These are phyloP conservation scores for Ctenopoma kingsleyae DNA, from an alignment of 2,797 vertebrate genomes.

Conservation along the genomic window DNA sequence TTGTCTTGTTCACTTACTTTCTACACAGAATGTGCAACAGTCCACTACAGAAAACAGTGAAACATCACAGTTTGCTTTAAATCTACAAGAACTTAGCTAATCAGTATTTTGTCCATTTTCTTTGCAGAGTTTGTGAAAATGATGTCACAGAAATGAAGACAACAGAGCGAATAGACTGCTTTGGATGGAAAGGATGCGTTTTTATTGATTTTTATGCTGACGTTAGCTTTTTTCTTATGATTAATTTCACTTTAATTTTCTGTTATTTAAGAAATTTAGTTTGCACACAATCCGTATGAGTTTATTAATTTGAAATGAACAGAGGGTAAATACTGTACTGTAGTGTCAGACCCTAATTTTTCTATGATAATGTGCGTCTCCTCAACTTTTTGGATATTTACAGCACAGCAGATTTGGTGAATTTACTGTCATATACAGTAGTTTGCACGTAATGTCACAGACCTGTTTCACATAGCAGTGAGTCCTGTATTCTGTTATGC, in stretches of 20 bases:
- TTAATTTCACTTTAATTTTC: background rate
- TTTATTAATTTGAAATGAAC: background rate
- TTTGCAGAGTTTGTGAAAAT: constrained; percentile 85
- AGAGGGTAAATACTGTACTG: too few relatives aligned
- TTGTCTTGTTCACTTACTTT: too few relatives aligned
- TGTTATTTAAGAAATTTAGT: background rate
- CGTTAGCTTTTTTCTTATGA: background rate
- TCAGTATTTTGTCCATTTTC: constrained; percentile 13
- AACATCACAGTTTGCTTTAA: background rate
- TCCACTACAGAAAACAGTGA: too few relatives aligned
- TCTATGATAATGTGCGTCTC: too few relatives aligned
- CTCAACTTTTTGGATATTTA: background rate
- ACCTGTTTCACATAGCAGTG: background rate
- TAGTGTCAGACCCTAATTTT: too few relatives aligned
- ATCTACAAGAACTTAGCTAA: background rate
- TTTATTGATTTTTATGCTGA: constrained; percentile 8
- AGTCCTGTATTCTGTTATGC: background rate
- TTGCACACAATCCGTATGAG: background rate
- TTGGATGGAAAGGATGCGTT: background rate
- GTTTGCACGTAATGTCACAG: background rate
- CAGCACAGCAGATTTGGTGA: background rate
- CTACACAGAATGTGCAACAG: too few relatives aligned
- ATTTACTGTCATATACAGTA: too few relatives aligned
- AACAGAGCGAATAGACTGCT: constrained; percentile 11
- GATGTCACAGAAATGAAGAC: constrained; percentile 83